Percentiles rank a stretch among this genome's conserved stretches.
Conservation (phyloP, 2,888 invertebrate species). For the Morpho deidamia region DNA sequence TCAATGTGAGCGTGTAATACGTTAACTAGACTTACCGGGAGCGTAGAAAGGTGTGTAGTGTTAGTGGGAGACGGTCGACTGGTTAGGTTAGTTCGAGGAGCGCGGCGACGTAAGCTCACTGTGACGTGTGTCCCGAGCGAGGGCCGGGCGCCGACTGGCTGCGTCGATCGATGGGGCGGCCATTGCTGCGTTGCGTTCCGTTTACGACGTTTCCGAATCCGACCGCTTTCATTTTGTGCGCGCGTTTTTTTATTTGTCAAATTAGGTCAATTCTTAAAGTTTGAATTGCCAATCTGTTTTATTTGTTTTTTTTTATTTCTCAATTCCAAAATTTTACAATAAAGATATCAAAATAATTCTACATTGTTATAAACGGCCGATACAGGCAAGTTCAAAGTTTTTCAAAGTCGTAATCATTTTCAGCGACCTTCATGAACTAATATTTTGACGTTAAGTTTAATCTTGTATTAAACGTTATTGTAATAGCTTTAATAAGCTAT, state of each 20-base stretch:
- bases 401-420: too few relatives aligned
- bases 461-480: too few relatives aligned
- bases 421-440: too few relatives aligned
- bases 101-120: constrained; percentile 26
- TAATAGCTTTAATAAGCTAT: too few relatives aligned
- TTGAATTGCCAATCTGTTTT: neutral
- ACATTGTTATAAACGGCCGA: too few relatives aligned
- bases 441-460: too few relatives aligned
- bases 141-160: constrained; percentile 65
- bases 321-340: too few relatives aligned
- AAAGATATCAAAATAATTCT: too few relatives aligned
- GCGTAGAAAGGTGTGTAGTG: constrained; percentile 17
- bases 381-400: too few relatives aligned
- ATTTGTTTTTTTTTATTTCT: neutral
- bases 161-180: constrained; percentile 69
- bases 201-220: constrained; percentile 41
- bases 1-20: neutral
- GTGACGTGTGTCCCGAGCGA: constrained; percentile 51
- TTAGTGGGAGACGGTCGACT: constrained; percentile 24
- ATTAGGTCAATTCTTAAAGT: constrained; percentile 11
- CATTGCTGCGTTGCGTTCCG: constrained; percentile 64
- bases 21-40: constrained; percentile 26
- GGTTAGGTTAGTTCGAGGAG: constrained; percentile 29
- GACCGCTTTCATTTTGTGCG: constrained; percentile 29
- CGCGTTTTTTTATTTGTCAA: constrained; percentile 20